Evolutionary conservation across 2,888 invertebrate species (phyloP), one percentile per base, ranked within the genome.

Genomic region (Mellilla xanthometata): DNA sequence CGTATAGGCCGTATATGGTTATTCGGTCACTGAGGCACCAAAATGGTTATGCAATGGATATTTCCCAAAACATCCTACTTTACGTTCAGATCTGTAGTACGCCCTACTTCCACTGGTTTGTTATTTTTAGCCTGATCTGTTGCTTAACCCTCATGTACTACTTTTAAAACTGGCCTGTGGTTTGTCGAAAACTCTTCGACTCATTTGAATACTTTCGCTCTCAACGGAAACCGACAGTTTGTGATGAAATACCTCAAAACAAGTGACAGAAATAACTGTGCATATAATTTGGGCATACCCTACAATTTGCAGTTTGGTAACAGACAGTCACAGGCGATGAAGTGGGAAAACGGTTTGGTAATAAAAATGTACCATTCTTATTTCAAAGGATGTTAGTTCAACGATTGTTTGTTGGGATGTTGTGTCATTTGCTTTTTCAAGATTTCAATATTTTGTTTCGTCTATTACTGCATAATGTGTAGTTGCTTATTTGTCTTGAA

Each of bases 201-300:
- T 62, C 52, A 69, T 72, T 75, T 68, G 57, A 70, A 71, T 72
- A 68, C 73, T 78, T 80, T 77, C 76, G 68, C 72, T 75, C 68
- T 64, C 58, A 68, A 66, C 76, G 76, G 80, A 81, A 77, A 79
- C 59, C 57, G 62, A 52, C 62, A 67, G 60, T 39, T 46, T 34
- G 53, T 70, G 67, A 63, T 64, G 71, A 74, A 71, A 71, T 67
- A 63, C 63, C 60, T 60, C 46, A 56, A 54, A 62, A 64, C 57
- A 52, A 49, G 57, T 58, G 58, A 62, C 66, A 52, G 39, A 56
- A 63, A 61, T 58, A 56, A 58, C 59, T 48, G 54, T 55, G 60
- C 68, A 62, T 64, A 54, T 56, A 38, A 65, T 62, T 63, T 57
- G 42, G 54, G 52, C 55, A 60, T 45, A 39, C 54, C 57, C 56